Evolutionary conservation across 2,797 vertebrate genomes (phyloP).

Genomic region (Cossypha caffra): DNA sequence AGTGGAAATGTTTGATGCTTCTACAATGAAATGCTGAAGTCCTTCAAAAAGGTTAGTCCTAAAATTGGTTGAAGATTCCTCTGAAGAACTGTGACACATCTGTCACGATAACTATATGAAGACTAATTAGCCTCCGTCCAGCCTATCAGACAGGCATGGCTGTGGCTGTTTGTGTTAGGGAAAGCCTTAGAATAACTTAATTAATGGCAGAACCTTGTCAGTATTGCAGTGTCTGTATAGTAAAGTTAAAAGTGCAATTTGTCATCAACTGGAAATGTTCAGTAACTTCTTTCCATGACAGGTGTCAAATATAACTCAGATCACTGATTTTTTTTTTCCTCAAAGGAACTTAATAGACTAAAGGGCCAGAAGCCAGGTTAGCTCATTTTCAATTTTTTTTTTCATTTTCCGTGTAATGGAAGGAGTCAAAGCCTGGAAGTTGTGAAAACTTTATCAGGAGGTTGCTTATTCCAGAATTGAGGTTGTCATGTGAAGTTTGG

Average conservation of each 20-base stretch:
- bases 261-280: background rate
- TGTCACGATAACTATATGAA: background rate
- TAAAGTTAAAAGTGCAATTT: background rate
- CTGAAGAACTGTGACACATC: background rate
- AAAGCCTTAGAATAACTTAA: background rate
- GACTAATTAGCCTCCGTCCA: background rate
- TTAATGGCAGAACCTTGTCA: background rate
- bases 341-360: background rate
- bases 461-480: background rate
- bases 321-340: background rate
- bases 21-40: background rate
- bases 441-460: background rate
- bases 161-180: background rate
- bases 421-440: background rate
- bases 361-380: background rate
- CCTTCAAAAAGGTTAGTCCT: background rate
- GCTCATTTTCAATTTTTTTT: background rate
- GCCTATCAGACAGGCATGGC: background rate
- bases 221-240: background rate
- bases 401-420: background rate
- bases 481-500: background rate
- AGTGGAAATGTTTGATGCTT: background rate
- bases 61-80: background rate
- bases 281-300: background rate
- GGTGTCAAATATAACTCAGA: background rate